Base-by-base conservation (phyloP, 2,797 vertebrate species). In the Crenichthys baileyi region DNA sequence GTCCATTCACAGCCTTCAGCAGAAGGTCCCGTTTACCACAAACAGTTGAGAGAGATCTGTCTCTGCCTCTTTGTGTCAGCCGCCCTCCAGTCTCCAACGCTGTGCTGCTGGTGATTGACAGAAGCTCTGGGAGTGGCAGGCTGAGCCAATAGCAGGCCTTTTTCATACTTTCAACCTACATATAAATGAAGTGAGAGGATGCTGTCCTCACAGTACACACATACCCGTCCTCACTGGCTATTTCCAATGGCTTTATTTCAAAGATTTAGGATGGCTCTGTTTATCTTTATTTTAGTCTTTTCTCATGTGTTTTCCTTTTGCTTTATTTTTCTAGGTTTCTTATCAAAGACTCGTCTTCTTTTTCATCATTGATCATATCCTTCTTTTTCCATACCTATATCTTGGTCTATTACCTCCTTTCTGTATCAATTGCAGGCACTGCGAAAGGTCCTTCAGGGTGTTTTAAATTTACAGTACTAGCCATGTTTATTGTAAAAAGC, bases 81-180 rank as follows among this genome's bases (percentile, higher is more conserved):
- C 72, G 24, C 72, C 72, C 63, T 78, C 50, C 1, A 0, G 41
- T 7, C 67, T 46, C 12, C 67, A 26, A 13, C 13, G 61, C 71
- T 77, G 67, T 82, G 73, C 75, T 73, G 70, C 63, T 56, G 77
- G 31, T 86, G 84, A 87, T 77, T 82, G 87, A 88, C 85, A 88
- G 81, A 0, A 48, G 65, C 70, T 79, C 73, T 1, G n/a, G 60
- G 72, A 63, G 26, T 75, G 56, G 68, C 74, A 36, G 53, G 46
- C 44, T 2, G 2, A 72, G 80, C 79, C 78, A 61, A 73, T 68
- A 60, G 73, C 60, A 58, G 56, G 68, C 73, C 26, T 24, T 48
- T 71, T 70, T 72, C 78, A 74, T 29, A 0, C 56, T 70, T 74
- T 74, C 53, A 81, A 63, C 86, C 48, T 20, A 72, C 76, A 84